A percentile compares a stretch with the other conserved stretches of the same genome.
Conservation (phyloP, 1,140 invertebrate species). For the Penaeus chinensis region DNA sequence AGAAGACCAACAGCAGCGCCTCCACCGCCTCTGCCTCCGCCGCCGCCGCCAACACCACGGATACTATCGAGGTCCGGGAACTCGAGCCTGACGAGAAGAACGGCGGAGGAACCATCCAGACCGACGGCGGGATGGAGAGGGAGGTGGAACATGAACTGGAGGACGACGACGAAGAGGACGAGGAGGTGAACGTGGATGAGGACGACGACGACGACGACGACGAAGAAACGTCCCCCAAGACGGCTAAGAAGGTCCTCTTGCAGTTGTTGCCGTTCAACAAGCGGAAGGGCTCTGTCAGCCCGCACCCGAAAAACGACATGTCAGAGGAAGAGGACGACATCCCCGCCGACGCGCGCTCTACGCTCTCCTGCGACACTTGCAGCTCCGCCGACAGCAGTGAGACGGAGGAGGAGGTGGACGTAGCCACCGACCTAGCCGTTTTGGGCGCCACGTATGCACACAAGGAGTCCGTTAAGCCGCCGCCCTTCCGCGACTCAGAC, state of each 20-base stretch:
- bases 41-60: neutral
- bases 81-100: constrained; percentile 49
- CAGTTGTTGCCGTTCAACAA: constrained; percentile 56
- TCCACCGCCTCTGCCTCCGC: neutral
- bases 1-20: constrained; percentile 15
- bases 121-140: neutral
- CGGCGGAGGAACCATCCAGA: constrained; percentile 26
- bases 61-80: constrained; percentile 15
- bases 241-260: constrained; percentile 21
- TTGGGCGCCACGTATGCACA: constrained; percentile 43
- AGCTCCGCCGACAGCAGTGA: constrained; percentile 56
- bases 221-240: constrained; percentile 11
- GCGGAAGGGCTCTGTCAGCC: constrained; percentile 45
- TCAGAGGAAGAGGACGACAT: neutral
- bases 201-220: neutral
- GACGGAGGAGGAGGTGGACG: constrained; percentile 44
- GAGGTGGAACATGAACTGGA: neutral
- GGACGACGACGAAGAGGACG: neutral
- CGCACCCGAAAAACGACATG: constrained; percentile 27
- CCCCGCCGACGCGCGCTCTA: constrained; percentile 34
- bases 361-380: constrained; percentile 60
- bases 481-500: constrained; percentile 36
- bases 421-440: constrained; percentile 44
- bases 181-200: too few relatives aligned
- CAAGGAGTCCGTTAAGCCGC: constrained; percentile 36